These are phyloP conservation scores for Vulpes vulpes DNA, from an alignment of 2,113 vertebrate species.

Conservation along the genomic window DNA sequence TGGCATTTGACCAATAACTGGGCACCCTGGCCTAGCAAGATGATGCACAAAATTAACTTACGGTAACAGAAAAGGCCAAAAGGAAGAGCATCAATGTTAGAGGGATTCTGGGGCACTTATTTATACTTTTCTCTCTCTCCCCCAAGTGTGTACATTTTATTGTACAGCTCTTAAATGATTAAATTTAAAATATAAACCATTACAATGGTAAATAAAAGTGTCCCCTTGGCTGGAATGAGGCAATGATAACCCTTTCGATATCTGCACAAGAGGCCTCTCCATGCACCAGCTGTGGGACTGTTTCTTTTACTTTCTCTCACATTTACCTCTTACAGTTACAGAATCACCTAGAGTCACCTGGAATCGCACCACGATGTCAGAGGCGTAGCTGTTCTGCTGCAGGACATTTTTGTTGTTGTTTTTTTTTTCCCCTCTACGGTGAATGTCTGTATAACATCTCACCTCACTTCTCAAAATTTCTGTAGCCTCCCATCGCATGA, in stretches of 20 bases:
- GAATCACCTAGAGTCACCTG: not conserved
- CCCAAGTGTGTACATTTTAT: not conserved
- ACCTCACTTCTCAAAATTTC: not conserved
- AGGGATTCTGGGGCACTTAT: not conserved
- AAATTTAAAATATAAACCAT: not conserved
- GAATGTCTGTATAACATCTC: not conserved
- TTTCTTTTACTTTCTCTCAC: not conserved
- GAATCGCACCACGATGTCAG: not conserved
- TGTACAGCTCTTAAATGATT: not conserved
- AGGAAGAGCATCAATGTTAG: not conserved
- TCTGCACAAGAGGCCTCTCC: not conserved
- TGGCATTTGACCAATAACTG: not conserved
- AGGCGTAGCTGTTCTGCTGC: not conserved
- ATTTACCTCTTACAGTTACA: not conserved
- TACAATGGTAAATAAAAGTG: not conserved
- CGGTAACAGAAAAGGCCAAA: not conserved
- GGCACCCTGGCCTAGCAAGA: not conserved
- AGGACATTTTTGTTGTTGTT: not conserved
- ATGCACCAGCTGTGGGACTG: rapidly evolving
- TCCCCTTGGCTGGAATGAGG: not conserved
- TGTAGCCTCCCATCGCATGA: not conserved
- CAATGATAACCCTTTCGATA: not conserved
- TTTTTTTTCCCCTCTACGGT: not conserved
- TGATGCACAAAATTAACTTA: not conserved
- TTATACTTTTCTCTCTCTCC: not conserved